Evolutionary conservation across 2,113 vertebrate genomes (phyloP).

Genomic region (Romanogobio albipinnatus): DNA sequence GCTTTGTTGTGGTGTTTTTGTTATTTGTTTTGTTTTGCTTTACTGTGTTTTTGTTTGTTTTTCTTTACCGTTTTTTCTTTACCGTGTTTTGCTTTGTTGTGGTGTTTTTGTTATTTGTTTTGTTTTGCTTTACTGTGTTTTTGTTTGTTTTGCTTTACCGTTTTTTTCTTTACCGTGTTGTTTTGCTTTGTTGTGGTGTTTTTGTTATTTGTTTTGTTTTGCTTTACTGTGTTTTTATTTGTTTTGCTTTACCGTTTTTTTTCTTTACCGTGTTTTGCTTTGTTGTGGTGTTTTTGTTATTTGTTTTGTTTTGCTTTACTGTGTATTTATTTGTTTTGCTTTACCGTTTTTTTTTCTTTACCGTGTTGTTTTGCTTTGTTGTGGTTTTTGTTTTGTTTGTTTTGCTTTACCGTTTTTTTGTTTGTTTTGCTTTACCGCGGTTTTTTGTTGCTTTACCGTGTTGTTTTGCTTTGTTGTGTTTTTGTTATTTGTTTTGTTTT

Average conservation of each 20-base stretch:
- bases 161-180: background rate
- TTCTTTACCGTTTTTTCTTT: background rate
- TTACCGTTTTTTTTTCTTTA: no score
- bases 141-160: no score
- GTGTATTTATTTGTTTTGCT: background rate
- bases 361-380: no score
- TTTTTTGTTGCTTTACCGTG: background rate
- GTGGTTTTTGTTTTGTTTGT: background rate
- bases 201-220: background rate
- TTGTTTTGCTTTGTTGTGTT: background rate
- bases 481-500: background rate
- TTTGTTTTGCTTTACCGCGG: background rate
- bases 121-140: background rate
- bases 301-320: background rate
- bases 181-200: background rate
- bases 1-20: background rate
- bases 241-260: background rate
- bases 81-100: background rate
- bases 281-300: no score
- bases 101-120: background rate
- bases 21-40: background rate
- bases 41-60: background rate
- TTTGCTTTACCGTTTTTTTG: background rate
- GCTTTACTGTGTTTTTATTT: background rate
- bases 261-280: background rate